phyloP scores from a whole-genome alignment of 2,888 invertebrate genomes.

The Meliscaeva auricollis region DNA sequence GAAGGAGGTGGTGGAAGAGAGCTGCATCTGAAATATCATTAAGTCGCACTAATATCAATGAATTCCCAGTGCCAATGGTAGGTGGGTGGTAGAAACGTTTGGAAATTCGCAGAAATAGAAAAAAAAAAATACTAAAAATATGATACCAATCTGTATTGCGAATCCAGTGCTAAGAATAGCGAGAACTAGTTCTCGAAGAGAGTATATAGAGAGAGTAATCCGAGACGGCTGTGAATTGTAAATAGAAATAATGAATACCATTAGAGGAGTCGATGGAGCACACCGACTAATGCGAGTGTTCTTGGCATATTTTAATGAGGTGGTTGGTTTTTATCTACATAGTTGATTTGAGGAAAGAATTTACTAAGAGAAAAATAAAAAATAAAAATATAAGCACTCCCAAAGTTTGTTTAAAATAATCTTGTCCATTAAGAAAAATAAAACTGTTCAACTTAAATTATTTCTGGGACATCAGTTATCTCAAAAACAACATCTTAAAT shows the following conservation, averaged over 20 bases:
- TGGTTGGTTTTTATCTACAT: too few relatives aligned
- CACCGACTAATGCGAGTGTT: slow-evolving; percentile 10
- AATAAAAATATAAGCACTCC: slow-evolving; percentile 10
- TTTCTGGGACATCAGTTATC: too few relatives aligned
- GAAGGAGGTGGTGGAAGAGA: neutral
- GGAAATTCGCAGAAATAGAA: neutral
- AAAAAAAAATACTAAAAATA: slow-evolving; percentile 43
- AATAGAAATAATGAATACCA: slow-evolving; percentile 61
- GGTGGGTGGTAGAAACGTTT: slow-evolving; percentile 19
- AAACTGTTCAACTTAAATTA: too few relatives aligned
- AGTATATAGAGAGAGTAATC: slow-evolving; percentile 56
- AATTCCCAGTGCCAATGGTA: slow-evolving; percentile 5
- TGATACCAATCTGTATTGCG: slow-evolving; percentile 59
- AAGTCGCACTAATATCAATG: slow-evolving; percentile 50
- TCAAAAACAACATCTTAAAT: too few relatives aligned
- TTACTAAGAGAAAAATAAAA: neutral
- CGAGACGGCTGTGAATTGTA: slow-evolving; percentile 53
- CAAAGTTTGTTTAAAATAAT: too few relatives aligned
- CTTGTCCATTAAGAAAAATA: too few relatives aligned
- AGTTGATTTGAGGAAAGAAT: slow-evolving; percentile 3
- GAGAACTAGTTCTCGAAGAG: slow-evolving; percentile 50
- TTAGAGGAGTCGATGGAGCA: slow-evolving; percentile 33
- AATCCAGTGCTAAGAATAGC: slow-evolving; percentile 56
- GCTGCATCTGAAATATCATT: slow-evolving; percentile 46
- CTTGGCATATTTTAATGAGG: slow-evolving; percentile 58